Percentiles rank a stretch among this genome's conserved stretches.
Conservation (phyloP, 30 jellyfish, hydroid and myxozoan species). For the Chironex yamaguchii region DNA sequence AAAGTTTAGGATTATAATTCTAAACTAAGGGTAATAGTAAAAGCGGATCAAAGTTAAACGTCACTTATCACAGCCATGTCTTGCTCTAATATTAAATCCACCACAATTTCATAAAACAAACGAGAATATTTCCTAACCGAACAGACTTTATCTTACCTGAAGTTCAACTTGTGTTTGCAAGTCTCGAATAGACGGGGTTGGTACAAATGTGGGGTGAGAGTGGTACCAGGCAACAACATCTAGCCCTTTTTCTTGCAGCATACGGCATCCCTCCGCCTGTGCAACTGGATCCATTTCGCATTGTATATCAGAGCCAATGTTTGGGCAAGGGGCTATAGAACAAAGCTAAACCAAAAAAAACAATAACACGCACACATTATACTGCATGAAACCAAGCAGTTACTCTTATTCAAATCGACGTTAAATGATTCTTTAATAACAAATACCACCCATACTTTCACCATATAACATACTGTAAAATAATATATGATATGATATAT, state of each 20-base stretch:
- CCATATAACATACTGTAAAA: too few relatives aligned
- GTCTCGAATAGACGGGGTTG: slow-evolving; percentile 85
- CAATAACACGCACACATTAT: too few relatives aligned
- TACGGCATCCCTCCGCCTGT: slow-evolving; percentile 76
- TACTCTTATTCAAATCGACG: too few relatives aligned
- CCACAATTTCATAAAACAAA: neutral
- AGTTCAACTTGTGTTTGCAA: slow-evolving; percentile 76
- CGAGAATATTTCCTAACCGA: too few relatives aligned
- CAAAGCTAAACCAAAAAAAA: slow-evolving; percentile 29
- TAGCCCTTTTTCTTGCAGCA: slow-evolving; percentile 76
- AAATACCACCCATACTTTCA: too few relatives aligned
- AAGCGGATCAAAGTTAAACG: too few relatives aligned
- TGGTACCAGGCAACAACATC: slow-evolving; percentile 89
- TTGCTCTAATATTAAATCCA: neutral
- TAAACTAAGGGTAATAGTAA: too few relatives aligned
- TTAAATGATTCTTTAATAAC: too few relatives aligned
- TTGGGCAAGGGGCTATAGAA: slow-evolving; percentile 82
- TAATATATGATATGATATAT: too few relatives aligned
- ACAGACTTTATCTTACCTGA: slow-evolving; percentile 81
- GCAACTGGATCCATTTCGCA: slow-evolving; percentile 92
- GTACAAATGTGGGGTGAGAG: slow-evolving; percentile 86
- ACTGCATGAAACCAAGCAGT: too few relatives aligned
- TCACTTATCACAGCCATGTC: too few relatives aligned
- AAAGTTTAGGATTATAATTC: too few relatives aligned
- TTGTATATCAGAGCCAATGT: slow-evolving; percentile 82